These are phyloP conservation scores for Bombus confusus DNA, from an alignment of 1,140 invertebrate genomes.

Conservation along the genomic window DNA sequence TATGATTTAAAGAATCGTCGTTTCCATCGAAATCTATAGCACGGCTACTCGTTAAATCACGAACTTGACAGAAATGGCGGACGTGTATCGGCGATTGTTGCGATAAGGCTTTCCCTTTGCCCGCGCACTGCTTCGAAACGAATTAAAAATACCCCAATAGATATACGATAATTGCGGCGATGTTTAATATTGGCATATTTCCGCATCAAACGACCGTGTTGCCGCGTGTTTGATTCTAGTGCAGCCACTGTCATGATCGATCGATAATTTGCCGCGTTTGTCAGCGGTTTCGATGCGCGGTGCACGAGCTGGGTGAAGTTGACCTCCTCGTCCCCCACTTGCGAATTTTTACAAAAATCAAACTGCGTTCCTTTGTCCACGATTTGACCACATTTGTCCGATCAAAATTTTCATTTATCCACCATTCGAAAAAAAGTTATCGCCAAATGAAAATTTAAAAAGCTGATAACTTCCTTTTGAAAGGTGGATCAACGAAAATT, in stretches of 20 bases:
- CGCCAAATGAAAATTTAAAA: no score
- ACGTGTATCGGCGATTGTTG: background rate
- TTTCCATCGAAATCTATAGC: background rate
- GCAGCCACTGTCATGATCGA: background rate
- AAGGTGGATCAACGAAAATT: no score
- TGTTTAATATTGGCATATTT: slow-evolving; percentile 1
- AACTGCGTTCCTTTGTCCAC: no score
- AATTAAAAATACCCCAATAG: background rate
- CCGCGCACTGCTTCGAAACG: background rate
- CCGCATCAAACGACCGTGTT: background rate
- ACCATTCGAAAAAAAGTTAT: no score
- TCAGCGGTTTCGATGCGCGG: background rate
- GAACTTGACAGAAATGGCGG: no score
- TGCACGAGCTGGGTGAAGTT: no score
- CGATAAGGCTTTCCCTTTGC: background rate
- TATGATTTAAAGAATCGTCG: background rate
- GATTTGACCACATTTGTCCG: no score
- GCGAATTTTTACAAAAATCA: background rate
- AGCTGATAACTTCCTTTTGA: no score
- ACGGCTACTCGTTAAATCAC: background rate
- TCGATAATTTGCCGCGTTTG: background rate
- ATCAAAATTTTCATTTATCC: no score
- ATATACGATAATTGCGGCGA: background rate
- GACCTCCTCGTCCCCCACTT: fast-evolving
- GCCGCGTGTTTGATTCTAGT: background rate